These are phyloP conservation scores for Trissolcus basalis DNA, from an alignment of 1,140 invertebrate species.

Conservation along the genomic window DNA sequence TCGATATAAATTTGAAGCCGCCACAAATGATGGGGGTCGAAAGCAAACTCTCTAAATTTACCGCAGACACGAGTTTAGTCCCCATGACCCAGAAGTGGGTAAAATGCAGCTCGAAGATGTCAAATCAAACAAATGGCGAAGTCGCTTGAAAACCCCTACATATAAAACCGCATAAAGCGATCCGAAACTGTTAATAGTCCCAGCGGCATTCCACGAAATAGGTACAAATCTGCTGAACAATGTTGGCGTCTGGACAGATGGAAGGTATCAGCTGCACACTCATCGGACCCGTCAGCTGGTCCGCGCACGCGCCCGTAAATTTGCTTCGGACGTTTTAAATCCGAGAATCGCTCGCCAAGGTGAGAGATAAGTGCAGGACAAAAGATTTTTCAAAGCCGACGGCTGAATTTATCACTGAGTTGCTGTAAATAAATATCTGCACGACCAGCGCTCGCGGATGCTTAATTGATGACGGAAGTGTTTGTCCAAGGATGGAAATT, in stretches of 20 bases:
- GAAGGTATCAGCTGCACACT: slow-evolving; percentile 32
- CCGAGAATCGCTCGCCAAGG: slow-evolving; percentile 1
- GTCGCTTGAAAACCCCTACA: neutral
- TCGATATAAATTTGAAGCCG: too few species aligned
- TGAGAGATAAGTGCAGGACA: slow-evolving; percentile 13
- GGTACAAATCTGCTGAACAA: slow-evolving; percentile 40
- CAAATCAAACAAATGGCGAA: neutral
- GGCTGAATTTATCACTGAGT: too few species aligned
- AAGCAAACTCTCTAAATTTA: neutral
- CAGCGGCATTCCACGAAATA: slow-evolving; percentile 18
- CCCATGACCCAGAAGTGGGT: too few species aligned
- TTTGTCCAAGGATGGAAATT: slow-evolving; percentile 7
- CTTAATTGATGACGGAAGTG: slow-evolving; percentile 8
- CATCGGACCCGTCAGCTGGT: slow-evolving; percentile 32
- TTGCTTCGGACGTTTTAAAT: slow-evolving; percentile 23
- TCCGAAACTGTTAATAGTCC: slow-evolving; percentile 16
- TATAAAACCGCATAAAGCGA: slow-evolving; percentile 6
- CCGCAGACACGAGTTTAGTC: neutral
- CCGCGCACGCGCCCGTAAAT: slow-evolving; percentile 38
- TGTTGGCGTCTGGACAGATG: slow-evolving; percentile 24
- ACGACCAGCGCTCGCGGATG: neutral
- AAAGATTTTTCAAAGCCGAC: too few species aligned
- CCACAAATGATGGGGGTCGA: too few species aligned
- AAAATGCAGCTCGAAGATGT: neutral
- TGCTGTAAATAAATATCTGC: slow-evolving; percentile 2